Evolutionary conservation across 1,140 invertebrate genomes (phyloP).

Genomic region (Hylyphantes graminicola): DNA sequence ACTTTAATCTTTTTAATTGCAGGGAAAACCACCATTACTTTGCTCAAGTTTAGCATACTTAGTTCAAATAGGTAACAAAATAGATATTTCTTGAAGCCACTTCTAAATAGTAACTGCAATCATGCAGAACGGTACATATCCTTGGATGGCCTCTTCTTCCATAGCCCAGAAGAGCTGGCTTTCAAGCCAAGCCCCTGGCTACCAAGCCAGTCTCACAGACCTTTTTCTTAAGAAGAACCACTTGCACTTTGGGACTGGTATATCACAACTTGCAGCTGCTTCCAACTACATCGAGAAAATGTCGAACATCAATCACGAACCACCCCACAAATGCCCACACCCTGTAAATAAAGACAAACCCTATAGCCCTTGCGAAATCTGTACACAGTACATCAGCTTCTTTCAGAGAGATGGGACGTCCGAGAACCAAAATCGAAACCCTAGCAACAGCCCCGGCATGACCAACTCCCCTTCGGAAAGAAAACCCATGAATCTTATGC

Average conservation of each 20-base stretch:
- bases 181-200: constrained; percentile 48
- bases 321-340: constrained; percentile 61
- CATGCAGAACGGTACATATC: constrained; percentile 63
- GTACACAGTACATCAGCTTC: constrained; percentile 61
- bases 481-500: constrained; percentile 55
- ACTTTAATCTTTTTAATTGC: background rate
- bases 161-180: constrained; percentile 59
- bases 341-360: constrained; percentile 62
- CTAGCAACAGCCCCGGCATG: constrained; percentile 49
- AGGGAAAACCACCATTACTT: constrained; percentile 24
- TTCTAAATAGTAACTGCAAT: background rate
- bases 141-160: constrained; percentile 61
- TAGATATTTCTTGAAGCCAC: background rate
- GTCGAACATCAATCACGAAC: constrained; percentile 57
- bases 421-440: background rate
- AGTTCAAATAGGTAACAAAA: constrained; percentile 4
- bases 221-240: constrained; percentile 63
- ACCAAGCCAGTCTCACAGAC: constrained; percentile 62
- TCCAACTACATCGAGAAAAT: constrained; percentile 63
- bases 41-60: constrained; percentile 8
- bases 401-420: constrained; percentile 46
- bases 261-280: constrained; percentile 62
- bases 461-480: constrained; percentile 45
- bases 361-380: constrained; percentile 61
- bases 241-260: constrained; percentile 60